These are phyloP conservation scores for Lamellibrachia columna DNA, from an alignment of 2,888 invertebrate genomes.

Conservation along the genomic window DNA sequence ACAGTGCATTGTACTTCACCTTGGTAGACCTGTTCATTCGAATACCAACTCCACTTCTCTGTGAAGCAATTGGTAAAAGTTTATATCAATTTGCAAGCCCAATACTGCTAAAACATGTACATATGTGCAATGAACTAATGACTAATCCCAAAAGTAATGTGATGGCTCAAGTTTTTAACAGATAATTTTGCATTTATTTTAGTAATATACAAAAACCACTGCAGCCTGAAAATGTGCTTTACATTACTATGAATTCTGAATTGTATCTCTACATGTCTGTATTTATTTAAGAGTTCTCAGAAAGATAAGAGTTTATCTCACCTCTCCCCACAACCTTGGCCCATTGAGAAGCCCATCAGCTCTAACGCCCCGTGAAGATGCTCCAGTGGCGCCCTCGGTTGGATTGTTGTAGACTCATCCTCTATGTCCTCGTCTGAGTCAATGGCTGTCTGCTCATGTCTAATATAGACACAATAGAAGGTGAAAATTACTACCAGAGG, in stretches of 20 bases:
- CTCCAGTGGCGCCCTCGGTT: constrained; percentile 9
- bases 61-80: no score
- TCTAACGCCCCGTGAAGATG: constrained; percentile 27
- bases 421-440: not conserved
- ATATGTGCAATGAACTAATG: no score
- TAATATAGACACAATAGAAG: not conserved
- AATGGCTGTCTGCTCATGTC: not conserved
- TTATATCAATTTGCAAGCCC: no score
- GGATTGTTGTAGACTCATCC: not conserved
- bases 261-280: not conserved
- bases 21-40: no score
- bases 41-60: no score
- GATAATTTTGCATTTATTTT: not conserved
- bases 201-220: not conserved
- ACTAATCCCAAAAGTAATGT: not conserved
- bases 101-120: not conserved
- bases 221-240: not conserved
- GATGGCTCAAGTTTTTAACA: not conserved
- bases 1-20: no score
- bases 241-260: not conserved
- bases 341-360: constrained; percentile 33
- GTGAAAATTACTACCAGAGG: not conserved
- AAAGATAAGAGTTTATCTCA: not conserved
- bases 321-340: not conserved
- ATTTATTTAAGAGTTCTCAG: not conserved